Conservation (phyloP, 30 jellyfish, hydroid and myxozoan species). For the Aurelia sp. region DNA sequence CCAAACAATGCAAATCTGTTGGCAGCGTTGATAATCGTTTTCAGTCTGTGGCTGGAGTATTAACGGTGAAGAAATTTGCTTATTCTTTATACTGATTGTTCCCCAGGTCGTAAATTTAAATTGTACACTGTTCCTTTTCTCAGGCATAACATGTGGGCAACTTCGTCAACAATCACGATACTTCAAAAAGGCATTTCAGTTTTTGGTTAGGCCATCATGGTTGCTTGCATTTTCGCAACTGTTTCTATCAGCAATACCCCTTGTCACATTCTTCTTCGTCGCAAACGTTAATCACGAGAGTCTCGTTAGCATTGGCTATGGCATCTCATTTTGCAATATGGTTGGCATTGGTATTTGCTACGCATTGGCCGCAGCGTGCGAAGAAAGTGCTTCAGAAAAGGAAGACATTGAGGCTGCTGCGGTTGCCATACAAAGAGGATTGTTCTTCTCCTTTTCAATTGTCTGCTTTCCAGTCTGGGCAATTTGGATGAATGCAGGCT, state of each 20-base stretch:
- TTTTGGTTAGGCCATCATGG: constrained; percentile 60
- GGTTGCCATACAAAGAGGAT: constrained; percentile 27
- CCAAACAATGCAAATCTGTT: no score
- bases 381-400: constrained; percentile 22
- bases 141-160: constrained; percentile 35
- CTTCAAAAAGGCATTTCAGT: constrained; percentile 42
- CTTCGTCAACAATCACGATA: constrained; percentile 24
- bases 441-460: constrained; percentile 21
- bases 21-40: no score
- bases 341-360: constrained; percentile 46
- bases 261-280: constrained; percentile 41
- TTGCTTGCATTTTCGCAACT: constrained; percentile 49
- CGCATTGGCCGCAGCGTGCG: constrained; percentile 37
- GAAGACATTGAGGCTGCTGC: constrained; percentile 39
- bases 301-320: constrained; percentile 34
- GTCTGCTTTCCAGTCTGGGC: constrained; percentile 64
- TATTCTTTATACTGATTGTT: no score
- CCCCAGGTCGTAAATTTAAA: no score
- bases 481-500: constrained; percentile 56
- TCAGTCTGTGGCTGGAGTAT: no score
- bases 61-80: no score
- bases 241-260: constrained; percentile 58
- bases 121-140: background rate
- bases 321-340: constrained; percentile 42
- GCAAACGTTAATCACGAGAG: constrained; percentile 9